Base-by-base conservation (phyloP, 2,888 invertebrate genomes). In the Eulithis testata region DNA sequence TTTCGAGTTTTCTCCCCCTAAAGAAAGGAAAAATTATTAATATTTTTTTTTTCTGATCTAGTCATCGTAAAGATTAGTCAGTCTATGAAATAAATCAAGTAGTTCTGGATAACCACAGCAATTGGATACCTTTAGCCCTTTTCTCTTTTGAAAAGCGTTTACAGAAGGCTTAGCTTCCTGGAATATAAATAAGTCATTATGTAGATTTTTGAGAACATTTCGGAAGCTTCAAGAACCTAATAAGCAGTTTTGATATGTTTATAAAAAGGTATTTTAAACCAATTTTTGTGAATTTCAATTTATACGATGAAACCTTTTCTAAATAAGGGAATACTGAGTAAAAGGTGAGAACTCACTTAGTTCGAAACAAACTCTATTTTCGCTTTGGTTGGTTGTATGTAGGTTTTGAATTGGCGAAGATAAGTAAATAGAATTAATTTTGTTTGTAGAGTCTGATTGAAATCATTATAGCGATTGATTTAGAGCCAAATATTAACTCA, bases 101-200 rank as follows among this genome's bases (percentile, higher is more conserved):
- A 40, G 8, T 31, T 5, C 31, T 9, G 8, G 1, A 5, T 40
- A 40, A 40, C 8, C 9, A 9, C 6, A 40, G 40, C 40, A 40
- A 40, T 40, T 40, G 3, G 40, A 8, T 40, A 40, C 40, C 40
- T 21, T 40, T 31, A 9, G 21, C 65, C 57, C 51, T 67, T 66
- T 69, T 64, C 53, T 59, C 55, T 82, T 80, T 79, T 79, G 71
- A 77, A 80, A 83, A 76, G 69, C 80, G 77, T 81, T 83, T 79
- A 76, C 68, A 65, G 67, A 77, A 74, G 76, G 77, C 76, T 76
- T 73, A 74, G 74, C 75, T 73, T 74, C 66, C 73, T 71, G 68
- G 73, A 73, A 78, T 79, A 79, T 76, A 75, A 80, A 80, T 77
- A 79, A 75, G 75, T 75, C 74, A 80, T 82, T 82, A 83, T 85